Evolutionary conservation across 2,888 invertebrate genomes (phyloP).

Genomic region (Petrolisthes manimaculis): DNA sequence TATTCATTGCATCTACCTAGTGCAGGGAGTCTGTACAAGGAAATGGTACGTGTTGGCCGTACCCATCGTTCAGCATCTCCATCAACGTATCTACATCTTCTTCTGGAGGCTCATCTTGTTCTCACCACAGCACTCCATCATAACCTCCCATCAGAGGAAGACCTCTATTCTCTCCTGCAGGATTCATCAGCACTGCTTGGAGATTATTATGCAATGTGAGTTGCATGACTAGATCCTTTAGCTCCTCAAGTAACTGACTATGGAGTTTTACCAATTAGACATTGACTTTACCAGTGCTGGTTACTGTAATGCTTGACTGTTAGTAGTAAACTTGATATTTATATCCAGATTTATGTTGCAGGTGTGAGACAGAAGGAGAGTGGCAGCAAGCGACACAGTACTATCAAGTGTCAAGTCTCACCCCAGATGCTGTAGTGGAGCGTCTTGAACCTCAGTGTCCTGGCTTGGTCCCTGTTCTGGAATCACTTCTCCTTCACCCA

Average conservation of each 20-base stretch:
- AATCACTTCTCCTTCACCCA: conserved; percentile 43
- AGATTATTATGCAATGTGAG: conserved; percentile 73
- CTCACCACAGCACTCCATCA: conserved; percentile 70
- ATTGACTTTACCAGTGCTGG: background rate
- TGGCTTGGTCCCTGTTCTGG: conserved; percentile 46
- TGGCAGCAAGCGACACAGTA: conserved; percentile 73
- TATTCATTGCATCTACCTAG: conserved; percentile 79
- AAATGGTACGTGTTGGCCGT: conserved; percentile 79
- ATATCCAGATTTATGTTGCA: conserved; percentile 43
- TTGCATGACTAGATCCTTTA: background rate
- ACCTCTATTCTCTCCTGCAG: conserved; percentile 68
- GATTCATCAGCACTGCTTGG: conserved; percentile 75
- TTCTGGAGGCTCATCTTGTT: conserved; percentile 81
- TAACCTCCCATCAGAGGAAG: conserved; percentile 68
- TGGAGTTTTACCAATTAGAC: background rate
- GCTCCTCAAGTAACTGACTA: background rate
- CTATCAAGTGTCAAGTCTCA: conserved; percentile 74
- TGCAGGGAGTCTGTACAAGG: conserved; percentile 77
- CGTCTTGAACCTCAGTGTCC: conserved; percentile 64
- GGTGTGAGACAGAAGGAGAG: conserved; percentile 68
- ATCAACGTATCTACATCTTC: conserved; percentile 79
- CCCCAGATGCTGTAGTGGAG: conserved; percentile 72
- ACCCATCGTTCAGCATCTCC: conserved; percentile 77
- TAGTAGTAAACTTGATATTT: no score
- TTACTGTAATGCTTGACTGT: background rate